These are phyloP conservation scores for Crotalus tigris DNA, from an alignment of 2,113 vertebrate species.

Conservation along the genomic window DNA sequence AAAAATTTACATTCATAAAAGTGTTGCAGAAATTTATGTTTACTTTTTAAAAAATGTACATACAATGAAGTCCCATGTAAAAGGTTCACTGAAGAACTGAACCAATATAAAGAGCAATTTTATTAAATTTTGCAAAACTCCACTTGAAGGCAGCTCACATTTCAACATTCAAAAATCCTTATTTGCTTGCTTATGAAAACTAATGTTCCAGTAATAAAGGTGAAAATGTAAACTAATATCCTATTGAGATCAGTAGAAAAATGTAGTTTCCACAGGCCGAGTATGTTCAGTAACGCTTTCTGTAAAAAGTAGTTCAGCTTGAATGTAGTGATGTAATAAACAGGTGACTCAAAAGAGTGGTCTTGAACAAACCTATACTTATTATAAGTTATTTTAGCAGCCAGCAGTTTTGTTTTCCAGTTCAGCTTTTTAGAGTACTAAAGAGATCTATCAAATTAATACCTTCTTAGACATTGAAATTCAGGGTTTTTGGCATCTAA, in stretches of 20 bases:
- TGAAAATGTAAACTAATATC: slow-evolving; percentile 73
- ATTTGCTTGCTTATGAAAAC: slow-evolving; percentile 72
- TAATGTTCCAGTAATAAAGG: slow-evolving; percentile 80
- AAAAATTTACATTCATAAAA: slow-evolving; percentile 76
- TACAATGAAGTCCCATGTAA: slow-evolving; percentile 65
- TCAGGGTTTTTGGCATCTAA: slow-evolving; percentile 63
- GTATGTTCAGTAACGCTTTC: slow-evolving; percentile 64
- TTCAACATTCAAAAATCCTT: slow-evolving; percentile 74
- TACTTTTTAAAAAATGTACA: slow-evolving; percentile 63
- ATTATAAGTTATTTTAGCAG: slow-evolving; percentile 78
- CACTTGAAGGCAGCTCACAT: slow-evolving; percentile 71
- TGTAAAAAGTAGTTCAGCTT: slow-evolving; percentile 58
- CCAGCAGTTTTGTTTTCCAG: slow-evolving; percentile 79
- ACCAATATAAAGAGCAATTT: slow-evolving; percentile 60
- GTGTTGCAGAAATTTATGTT: slow-evolving; percentile 72
- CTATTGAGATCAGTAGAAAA: slow-evolving; percentile 78
- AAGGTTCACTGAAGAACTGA: slow-evolving; percentile 62
- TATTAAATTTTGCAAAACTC: slow-evolving; percentile 64
- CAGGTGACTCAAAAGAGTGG: slow-evolving; percentile 60
- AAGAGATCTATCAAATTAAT: slow-evolving; percentile 64
- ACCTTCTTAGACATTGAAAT: slow-evolving; percentile 60
- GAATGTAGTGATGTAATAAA: slow-evolving; percentile 58
- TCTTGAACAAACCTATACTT: slow-evolving; percentile 43
- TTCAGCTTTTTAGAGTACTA: slow-evolving; percentile 71
- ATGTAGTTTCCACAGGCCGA: slow-evolving; percentile 77